phyloP scores from a whole-genome alignment of 1,140 invertebrate genomes.

The Drosophila saltans region DNA sequence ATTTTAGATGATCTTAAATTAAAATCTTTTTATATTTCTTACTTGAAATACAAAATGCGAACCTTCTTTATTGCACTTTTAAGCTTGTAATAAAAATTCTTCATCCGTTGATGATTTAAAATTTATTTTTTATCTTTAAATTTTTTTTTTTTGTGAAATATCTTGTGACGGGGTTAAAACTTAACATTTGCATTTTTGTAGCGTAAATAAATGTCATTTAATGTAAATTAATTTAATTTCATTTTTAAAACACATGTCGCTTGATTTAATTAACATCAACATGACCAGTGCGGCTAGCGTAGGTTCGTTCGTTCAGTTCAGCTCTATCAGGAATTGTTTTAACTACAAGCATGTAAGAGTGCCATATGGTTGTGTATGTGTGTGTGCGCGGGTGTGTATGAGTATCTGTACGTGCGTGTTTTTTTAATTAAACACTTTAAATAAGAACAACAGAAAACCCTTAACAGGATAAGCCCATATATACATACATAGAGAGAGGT shows the following conservation, averaged over 20 bases:
- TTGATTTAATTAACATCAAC: constrained; percentile 78
- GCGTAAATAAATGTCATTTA: constrained; percentile 33
- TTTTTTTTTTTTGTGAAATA: background rate
- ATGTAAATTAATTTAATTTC: constrained; percentile 62
- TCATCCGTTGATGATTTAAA: background rate
- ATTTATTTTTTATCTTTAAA: constrained; percentile 29
- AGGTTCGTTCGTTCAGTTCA: constrained; percentile 16
- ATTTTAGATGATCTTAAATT: no score
- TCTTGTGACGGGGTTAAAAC: constrained; percentile 22
- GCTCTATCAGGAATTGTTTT: constrained; percentile 37
- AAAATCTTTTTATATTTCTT: no score
- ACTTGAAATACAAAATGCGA: no score
- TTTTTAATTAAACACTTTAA: constrained; percentile 72
- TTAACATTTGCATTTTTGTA: constrained; percentile 8
- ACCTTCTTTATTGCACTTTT: no score
- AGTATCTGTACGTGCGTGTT: constrained; percentile 13
- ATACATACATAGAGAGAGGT: background rate
- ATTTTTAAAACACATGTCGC: constrained; percentile 76
- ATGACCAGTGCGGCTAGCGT: constrained; percentile 53
- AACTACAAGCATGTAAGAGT: background rate
- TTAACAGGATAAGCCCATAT: constrained; percentile 18
- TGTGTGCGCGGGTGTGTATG: background rate
- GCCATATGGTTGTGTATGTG: background rate
- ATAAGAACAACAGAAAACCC: constrained; percentile 3
- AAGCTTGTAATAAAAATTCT: no score